These are phyloP conservation scores for Paratilapia polleni DNA, from an alignment of 2,113 vertebrate genomes.

Conservation along the genomic window DNA sequence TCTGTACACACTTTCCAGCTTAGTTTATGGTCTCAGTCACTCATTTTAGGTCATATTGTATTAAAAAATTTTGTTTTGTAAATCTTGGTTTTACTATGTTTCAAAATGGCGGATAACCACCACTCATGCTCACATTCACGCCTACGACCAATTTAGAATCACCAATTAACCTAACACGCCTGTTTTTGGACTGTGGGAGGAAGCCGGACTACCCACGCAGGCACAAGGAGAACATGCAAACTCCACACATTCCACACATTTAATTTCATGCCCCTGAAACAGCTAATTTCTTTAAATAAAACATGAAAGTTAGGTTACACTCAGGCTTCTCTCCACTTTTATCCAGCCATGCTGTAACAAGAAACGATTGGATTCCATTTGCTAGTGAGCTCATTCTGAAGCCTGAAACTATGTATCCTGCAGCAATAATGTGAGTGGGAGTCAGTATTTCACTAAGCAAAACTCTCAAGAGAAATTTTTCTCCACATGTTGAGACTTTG, in stretches of 20 bases:
- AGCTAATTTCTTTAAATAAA: conserved; percentile 19
- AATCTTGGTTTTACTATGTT: no score
- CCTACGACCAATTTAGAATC: no score
- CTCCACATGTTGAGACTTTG: conserved; percentile 3
- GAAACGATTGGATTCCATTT: conserved; percentile 15
- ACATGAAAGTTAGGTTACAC: not conserved
- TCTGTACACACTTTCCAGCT: no score
- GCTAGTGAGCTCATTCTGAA: not conserved
- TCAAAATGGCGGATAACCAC: no score
- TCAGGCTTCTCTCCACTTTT: not conserved
- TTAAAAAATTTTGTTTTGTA: no score
- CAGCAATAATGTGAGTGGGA: not conserved
- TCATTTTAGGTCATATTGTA: no score
- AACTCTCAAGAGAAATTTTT: conserved; percentile 26
- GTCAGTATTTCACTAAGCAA: conserved; percentile 15
- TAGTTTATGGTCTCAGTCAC: no score
- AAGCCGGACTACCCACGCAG: not conserved
- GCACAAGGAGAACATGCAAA: not conserved
- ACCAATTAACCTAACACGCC: no score
- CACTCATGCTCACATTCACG: no score
- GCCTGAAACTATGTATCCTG: conserved; percentile 1
- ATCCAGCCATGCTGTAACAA: not conserved
- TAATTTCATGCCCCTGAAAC: not conserved
- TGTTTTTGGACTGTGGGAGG: no score
- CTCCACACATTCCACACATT: not conserved